Conservation (phyloP, 2,113 vertebrate species). For the Nibea albiflora region DNA sequence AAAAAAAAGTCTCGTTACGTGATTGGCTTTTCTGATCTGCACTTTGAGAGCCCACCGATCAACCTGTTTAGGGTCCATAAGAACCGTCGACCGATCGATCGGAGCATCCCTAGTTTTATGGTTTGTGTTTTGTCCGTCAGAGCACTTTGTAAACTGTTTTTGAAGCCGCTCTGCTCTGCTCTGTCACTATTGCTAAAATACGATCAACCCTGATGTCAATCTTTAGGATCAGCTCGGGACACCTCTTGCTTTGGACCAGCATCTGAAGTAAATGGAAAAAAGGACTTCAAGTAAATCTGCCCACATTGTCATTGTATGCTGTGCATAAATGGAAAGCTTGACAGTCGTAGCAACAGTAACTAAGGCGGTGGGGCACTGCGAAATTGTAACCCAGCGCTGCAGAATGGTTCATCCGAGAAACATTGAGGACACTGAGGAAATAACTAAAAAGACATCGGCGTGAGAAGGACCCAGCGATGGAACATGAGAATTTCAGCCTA, state of each 20-base stretch:
- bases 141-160: too few species aligned
- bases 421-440: conserved; percentile 2
- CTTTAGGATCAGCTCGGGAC: background rate
- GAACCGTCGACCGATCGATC: too few species aligned
- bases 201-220: background rate
- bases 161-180: too few species aligned
- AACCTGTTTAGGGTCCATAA: too few species aligned
- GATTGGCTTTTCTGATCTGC: too few species aligned
- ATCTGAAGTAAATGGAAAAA: background rate
- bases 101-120: too few species aligned
- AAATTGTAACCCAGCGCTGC: background rate
- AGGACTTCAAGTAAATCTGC: background rate
- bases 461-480: background rate
- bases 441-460: background rate
- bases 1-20: too few species aligned
- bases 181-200: too few species aligned
- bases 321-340: background rate
- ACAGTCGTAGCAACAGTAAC: background rate
- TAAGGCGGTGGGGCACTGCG: too few species aligned
- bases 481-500: conserved; percentile 29
- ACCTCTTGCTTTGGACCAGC: background rate
- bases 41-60: too few species aligned
- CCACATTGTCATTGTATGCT: background rate
- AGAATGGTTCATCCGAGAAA: conserved; percentile 9
- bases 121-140: too few species aligned